Evolutionary conservation across 2,113 vertebrate genomes (phyloP).

Genomic region (Zapus hudsonius): DNA sequence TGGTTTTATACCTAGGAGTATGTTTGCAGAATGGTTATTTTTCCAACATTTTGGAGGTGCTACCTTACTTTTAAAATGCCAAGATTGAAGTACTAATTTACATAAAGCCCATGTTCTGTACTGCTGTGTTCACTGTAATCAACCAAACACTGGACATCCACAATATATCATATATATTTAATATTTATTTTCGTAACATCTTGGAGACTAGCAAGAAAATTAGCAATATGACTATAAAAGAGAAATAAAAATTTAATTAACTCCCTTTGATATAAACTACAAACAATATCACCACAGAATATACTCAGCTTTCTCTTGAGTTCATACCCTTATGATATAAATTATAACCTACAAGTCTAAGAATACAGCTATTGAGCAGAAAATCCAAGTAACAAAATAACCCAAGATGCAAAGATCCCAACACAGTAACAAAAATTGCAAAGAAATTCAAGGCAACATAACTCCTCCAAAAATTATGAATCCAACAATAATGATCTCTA

Average conservation of each 20-base stretch:
- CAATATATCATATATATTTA: background rate
- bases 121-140: background rate
- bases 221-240: background rate
- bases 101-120: background rate
- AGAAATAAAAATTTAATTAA: constrained; percentile 28
- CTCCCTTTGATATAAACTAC: background rate
- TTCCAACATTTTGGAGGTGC: background rate
- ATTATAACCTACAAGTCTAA: no score
- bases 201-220: background rate
- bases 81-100: background rate
- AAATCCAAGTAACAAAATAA: no score
- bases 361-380: no score
- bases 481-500: no score
- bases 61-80: background rate
- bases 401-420: no score
- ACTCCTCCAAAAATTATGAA: no score
- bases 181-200: background rate
- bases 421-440: no score
- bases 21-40: background rate
- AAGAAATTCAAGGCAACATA: no score
- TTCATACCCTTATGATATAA: no score
- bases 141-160: background rate
- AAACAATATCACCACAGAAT: background rate
- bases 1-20: background rate
- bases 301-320: background rate